Percentiles rank a stretch among this genome's conserved stretches.
These are phyloP conservation scores for Gonocerus acuteangulatus DNA, from an alignment of 2,888 invertebrate genomes.

Conservation along the genomic window DNA sequence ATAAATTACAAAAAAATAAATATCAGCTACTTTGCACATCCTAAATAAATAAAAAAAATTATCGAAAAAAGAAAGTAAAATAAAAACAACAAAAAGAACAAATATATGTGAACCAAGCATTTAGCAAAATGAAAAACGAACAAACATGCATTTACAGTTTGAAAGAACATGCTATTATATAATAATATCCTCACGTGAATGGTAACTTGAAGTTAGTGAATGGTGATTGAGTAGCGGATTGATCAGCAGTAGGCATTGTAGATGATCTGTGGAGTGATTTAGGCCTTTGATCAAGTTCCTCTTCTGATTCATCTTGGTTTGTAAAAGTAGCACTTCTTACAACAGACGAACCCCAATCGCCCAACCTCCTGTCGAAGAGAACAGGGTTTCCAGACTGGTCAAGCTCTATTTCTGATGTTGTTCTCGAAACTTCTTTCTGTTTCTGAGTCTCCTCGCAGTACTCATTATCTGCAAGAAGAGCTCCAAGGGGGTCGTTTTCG, in stretches of 20 bases:
- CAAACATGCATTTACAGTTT: slow-evolving; percentile 31
- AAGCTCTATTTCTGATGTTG: slow-evolving; percentile 38
- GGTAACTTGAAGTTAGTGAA: slow-evolving; percentile 67
- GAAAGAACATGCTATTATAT: slow-evolving; percentile 36
- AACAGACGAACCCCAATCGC: slow-evolving; percentile 35
- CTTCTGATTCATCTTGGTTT: slow-evolving; percentile 33
- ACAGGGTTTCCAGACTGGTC: slow-evolving; percentile 38
- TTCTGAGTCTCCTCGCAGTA: slow-evolving; percentile 39
- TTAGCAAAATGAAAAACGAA: slow-evolving; percentile 35
- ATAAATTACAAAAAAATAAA: too few species aligned
- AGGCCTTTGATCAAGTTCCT: slow-evolving; percentile 33
- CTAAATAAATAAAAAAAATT: too few species aligned
- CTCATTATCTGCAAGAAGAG: slow-evolving; percentile 51
- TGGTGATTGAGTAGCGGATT: slow-evolving; percentile 7
- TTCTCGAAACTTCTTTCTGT: slow-evolving; percentile 29
- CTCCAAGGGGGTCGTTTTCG: slow-evolving; percentile 85
- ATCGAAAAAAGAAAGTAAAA: slow-evolving; percentile 31
- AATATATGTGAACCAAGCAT: slow-evolving; percentile 33
- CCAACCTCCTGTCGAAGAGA: slow-evolving; percentile 47
- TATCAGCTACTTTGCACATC: slow-evolving; percentile 31
- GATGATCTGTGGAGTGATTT: slow-evolving; percentile 41
- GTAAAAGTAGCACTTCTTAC: slow-evolving; percentile 44
- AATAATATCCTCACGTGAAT: slow-evolving; percentile 59
- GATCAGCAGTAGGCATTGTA: slow-evolving; percentile 55
- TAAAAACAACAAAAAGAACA: slow-evolving; percentile 24